These are phyloP conservation scores for Bryconaethiops microstoma DNA, from an alignment of 2,797 vertebrate genomes.

Conservation along the genomic window DNA sequence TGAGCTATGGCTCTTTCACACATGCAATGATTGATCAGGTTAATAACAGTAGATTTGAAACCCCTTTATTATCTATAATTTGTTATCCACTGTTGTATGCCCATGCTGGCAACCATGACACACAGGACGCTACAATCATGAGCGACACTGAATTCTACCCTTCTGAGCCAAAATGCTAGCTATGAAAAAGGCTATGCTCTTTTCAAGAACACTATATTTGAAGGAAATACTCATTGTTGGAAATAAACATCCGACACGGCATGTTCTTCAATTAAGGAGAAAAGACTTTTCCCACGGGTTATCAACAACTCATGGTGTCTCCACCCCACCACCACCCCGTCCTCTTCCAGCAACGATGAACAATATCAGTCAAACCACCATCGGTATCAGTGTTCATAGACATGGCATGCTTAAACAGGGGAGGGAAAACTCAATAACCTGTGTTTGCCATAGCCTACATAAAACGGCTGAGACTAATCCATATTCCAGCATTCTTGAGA, in stretches of 20 bases:
- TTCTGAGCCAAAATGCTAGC: background rate
- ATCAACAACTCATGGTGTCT: background rate
- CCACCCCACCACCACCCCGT: too few species aligned
- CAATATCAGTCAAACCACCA: background rate
- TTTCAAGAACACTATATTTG: background rate
- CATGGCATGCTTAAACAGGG: background rate
- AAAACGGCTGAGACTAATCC: background rate
- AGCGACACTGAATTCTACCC: too few species aligned
- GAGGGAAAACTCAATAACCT: too few species aligned
- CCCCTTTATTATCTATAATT: background rate
- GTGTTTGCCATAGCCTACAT: too few species aligned
- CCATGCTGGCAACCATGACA: background rate
- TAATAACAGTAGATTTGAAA: background rate
- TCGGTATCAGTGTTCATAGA: background rate
- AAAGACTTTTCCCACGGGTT: too few species aligned
- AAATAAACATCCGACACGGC: too few species aligned
- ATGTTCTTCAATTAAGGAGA: too few species aligned
- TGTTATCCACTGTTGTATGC: background rate
- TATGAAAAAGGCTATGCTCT: background rate
- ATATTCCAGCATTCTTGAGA: background rate
- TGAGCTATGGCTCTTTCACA: background rate
- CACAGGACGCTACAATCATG: background rate
- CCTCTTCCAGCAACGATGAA: background rate
- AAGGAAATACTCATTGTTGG: too few species aligned
- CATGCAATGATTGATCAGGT: background rate